Base-by-base conservation (phyloP, 1,140 invertebrate species). In the Saxidomus purpurata region DNA sequence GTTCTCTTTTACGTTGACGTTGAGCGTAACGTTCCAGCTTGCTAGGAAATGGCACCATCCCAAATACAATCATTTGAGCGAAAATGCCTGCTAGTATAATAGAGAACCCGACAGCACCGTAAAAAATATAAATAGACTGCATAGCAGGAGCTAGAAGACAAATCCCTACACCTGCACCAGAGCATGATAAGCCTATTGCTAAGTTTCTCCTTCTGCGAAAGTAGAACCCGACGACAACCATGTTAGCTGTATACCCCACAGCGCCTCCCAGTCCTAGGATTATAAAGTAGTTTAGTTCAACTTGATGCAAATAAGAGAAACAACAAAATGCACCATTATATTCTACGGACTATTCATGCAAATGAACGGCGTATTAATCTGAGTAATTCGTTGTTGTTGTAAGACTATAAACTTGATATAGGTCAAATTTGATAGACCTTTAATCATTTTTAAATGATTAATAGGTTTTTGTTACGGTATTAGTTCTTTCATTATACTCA, bases 141-240 rank as follows among this genome's bases (percentile, higher is more conserved):
- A 89, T 59, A 0, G 49, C 9, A 19, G 81, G 79, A 15, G 88
- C 69, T 34, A 83, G 76, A 15, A 82, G 13, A 76, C 67, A 67
- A 15, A 89, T 25, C 36, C 88, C 88, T 0, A 84, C 36, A 15
- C 88, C 81, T 40, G 76, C n/a, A 1, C 88, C 88, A 3, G 88
- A 25, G 11, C 55, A 34, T 11, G 88, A 82, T 22, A 89, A 61
- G 3, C 88, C 79, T n/a, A 76, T 22, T 40, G 88, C 88, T 22
- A 89, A 28, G 36, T 89, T 76, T 31, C 80, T 38, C 17, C 71
- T 55, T 31, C 36, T 76, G 17, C 49, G 43, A 52, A 89, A 89
- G 71, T 89, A 71, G 40, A 76, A 89, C 36, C 88, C 67, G 1
- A 89, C 36, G 34, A 89, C 49, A 25, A 89, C 28, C 69, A 83